Evolutionary conservation across 2,797 vertebrate genomes (phyloP), one percentile per base, ranked within the genome.

Genomic region (Melanotaenia pygmaea): DNA sequence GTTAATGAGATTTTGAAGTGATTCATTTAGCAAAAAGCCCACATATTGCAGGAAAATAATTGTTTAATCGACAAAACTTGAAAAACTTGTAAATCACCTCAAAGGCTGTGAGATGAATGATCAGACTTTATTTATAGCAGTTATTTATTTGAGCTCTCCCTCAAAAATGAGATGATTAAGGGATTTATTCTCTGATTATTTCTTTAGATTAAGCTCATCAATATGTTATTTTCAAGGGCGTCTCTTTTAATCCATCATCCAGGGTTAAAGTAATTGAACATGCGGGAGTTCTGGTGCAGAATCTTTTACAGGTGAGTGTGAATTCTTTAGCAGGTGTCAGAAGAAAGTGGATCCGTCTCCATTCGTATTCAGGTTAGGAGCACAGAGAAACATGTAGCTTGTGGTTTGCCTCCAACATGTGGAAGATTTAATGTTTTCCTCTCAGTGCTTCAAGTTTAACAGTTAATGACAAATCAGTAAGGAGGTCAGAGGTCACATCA

Each of bases 401-500:
- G 45, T 8, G 47, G 47, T 65, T 20, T 28, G 18, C 22, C 54
- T 64, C 66, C 9, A 34, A 69, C 43, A 68, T 8, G 61, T 12
- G 65, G 5, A 40, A 18, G 34, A 32, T 59, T 72, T 76, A 9
- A 64, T 30, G 43, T 40, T 73, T 30, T 47, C 11, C 65, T 67
- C 22, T 66, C 58, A 37, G 60, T 7, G 9, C 70, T 47, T 70
- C 7, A 64, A 47, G 59, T 28, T 64, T 59, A 56, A 59, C 74
- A 66, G 69, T 45, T 85, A 75, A 64, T 77, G 78, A 64, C 73
- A 79, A 76, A 88, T 59, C 82, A 79, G 67, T 47, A 51, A 34
- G 28, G 63, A 37, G 84, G 80, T 89, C 78, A 22, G 72, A 80
- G 84, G 80, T 79, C 72, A 12, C 67, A 9, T 79, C 71, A 85